phyloP scores from a whole-genome alignment of 2,888 invertebrate species.

The Podabrus alpinus region DNA sequence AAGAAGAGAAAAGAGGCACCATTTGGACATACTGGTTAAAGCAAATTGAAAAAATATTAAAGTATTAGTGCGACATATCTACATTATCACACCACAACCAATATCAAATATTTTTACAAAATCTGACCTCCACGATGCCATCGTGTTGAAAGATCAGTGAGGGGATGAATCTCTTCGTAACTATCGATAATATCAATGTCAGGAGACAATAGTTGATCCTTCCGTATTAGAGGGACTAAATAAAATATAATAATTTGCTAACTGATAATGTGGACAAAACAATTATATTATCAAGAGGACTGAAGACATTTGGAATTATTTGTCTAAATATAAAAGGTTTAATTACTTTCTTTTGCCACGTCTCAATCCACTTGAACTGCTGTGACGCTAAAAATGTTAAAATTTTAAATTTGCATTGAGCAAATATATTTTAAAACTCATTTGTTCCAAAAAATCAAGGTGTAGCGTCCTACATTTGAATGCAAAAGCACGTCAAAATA shows the following conservation, averaged over 20 bases:
- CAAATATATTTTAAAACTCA: background rate
- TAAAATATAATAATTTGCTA: conserved; percentile 14
- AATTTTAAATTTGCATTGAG: background rate
- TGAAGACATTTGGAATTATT: background rate
- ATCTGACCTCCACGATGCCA: conserved; percentile 41
- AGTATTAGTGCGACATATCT: conserved; percentile 4
- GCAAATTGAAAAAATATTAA: conserved; percentile 10
- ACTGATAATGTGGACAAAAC: background rate
- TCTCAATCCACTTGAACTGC: background rate
- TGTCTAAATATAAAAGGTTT: background rate
- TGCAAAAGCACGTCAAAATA: background rate
- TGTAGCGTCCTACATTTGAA: background rate
- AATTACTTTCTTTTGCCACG: background rate
- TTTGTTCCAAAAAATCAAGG: too few species aligned
- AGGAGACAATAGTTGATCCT: conserved; percentile 51
- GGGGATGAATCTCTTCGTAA: conserved; percentile 48
- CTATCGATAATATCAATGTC: conserved; percentile 42
- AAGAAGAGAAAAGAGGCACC: background rate
- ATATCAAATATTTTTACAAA: conserved; percentile 37
- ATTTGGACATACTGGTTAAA: background rate
- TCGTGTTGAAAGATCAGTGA: conserved; percentile 45
- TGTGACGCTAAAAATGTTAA: background rate
- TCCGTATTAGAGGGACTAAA: conserved; percentile 46
- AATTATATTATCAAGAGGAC: background rate
- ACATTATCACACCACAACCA: conserved; percentile 31